These are phyloP conservation scores for Ctenodactylus gundi DNA, from an alignment of 2,113 vertebrate genomes.

Conservation along the genomic window DNA sequence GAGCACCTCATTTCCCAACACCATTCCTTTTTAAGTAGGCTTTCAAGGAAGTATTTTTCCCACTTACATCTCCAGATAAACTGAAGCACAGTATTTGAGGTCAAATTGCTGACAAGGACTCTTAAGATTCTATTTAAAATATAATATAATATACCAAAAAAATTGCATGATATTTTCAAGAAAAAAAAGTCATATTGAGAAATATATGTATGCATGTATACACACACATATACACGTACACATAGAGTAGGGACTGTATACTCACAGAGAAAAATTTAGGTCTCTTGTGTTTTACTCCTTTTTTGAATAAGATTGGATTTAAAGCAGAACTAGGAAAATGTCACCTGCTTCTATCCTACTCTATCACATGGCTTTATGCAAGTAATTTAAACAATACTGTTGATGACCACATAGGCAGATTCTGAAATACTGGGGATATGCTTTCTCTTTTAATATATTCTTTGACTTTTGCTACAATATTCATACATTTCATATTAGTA, in stretches of 20 bases:
- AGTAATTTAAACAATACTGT: not conserved
- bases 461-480: not conserved
- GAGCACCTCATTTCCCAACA: constrained; percentile 3
- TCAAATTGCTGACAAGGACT: not conserved
- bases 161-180: too few relatives aligned
- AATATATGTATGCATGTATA: too few relatives aligned
- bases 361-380: not conserved
- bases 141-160: not conserved
- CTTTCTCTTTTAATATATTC: not conserved
- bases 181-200: too few relatives aligned
- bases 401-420: not conserved
- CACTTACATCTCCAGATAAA: not conserved
- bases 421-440: not conserved
- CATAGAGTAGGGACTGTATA: too few relatives aligned
- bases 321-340: not conserved
- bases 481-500: not conserved
- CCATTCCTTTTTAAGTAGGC: not conserved
- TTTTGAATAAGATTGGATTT: constrained; percentile 27
- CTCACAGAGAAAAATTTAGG: too few relatives aligned
- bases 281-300: not conserved
- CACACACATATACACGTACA: too few relatives aligned
- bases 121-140: not conserved
- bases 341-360: not conserved
- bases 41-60: not conserved
- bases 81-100: not conserved